phyloP scores from a whole-genome alignment of 2,888 invertebrate species.

The Eumacrocentrus americanus region DNA sequence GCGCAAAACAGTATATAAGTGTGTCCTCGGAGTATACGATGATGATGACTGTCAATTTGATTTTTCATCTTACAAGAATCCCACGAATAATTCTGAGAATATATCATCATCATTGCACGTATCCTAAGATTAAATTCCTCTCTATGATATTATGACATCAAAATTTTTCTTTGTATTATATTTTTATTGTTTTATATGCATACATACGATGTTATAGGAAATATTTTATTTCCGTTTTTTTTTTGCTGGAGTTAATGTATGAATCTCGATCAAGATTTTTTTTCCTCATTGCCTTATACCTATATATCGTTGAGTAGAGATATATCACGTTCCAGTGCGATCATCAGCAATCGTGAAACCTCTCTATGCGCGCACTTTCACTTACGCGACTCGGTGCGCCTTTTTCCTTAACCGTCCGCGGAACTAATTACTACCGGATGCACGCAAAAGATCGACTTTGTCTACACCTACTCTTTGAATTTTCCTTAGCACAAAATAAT shows the following conservation, averaged over 20 bases:
- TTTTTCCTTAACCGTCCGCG: constrained; percentile 35
- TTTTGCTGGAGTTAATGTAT: not conserved
- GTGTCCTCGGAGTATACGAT: constrained; percentile 33
- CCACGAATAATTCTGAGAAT: constrained; percentile 19
- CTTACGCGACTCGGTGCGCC: constrained; percentile 29
- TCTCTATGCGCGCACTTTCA: constrained; percentile 25
- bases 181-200: no score
- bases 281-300: constrained; percentile 3
- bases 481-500: constrained; percentile 14
- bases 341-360: not conserved
- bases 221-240: not conserved
- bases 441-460: constrained; percentile 29
- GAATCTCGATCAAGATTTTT: constrained; percentile 10
- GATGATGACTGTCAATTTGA: constrained; percentile 48
- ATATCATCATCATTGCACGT: constrained; percentile 9
- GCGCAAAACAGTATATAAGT: constrained; percentile 31
- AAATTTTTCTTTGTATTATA: no score
- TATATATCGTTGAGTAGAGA: no score
- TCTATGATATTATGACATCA: not conserved
- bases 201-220: no score
- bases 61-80: constrained; percentile 42
- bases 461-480: constrained; percentile 26
- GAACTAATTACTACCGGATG: constrained; percentile 40
- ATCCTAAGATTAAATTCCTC: constrained; percentile 17
- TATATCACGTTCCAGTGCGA: not conserved